These are phyloP conservation scores for Actinia tenebrosa DNA, from an alignment of 64 coral and sea anemone genomes.

Conservation along the genomic window DNA sequence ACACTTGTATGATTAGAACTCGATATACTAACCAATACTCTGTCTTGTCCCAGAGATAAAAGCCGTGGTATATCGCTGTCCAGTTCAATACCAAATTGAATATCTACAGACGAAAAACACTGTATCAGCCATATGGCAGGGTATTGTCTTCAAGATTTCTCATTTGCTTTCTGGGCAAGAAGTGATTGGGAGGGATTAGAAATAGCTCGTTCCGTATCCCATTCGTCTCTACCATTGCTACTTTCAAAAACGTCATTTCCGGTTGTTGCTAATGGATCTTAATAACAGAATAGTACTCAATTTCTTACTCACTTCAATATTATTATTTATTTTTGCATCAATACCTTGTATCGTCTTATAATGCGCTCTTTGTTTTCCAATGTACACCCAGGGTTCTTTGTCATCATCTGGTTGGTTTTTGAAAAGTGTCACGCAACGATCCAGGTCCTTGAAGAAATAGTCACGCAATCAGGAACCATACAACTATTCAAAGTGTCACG, in stretches of 20 bases:
- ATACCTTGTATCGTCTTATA: slow-evolving; percentile 82
- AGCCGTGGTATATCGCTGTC: slow-evolving; percentile 78
- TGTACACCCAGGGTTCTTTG: slow-evolving; percentile 79
- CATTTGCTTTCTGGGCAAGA: too few species aligned
- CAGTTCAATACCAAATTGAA: slow-evolving; percentile 78
- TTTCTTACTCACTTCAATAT: too few species aligned
- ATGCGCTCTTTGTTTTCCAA: slow-evolving; percentile 96
- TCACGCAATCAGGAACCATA: background rate
- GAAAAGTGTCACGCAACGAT: slow-evolving; percentile 90
- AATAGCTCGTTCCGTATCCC: too few species aligned
- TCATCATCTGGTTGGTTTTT: slow-evolving; percentile 52
- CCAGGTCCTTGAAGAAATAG: slow-evolving; percentile 62
- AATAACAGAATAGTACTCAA: too few species aligned
- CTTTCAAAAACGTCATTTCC: too few species aligned
- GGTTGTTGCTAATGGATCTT: too few species aligned
- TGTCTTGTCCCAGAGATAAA: slow-evolving; percentile 75
- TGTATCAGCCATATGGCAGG: too few species aligned
- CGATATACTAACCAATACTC: slow-evolving; percentile 62
- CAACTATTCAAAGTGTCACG: background rate
- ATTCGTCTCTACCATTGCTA: too few species aligned
- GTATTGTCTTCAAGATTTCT: too few species aligned
- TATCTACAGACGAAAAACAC: slow-evolving; percentile 44
- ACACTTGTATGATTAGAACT: background rate
- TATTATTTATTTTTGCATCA: background rate
- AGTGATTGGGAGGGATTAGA: too few species aligned